Conservation (phyloP, 2,888 invertebrate genomes). For the Caenorhabditis parvicauda region DNA sequence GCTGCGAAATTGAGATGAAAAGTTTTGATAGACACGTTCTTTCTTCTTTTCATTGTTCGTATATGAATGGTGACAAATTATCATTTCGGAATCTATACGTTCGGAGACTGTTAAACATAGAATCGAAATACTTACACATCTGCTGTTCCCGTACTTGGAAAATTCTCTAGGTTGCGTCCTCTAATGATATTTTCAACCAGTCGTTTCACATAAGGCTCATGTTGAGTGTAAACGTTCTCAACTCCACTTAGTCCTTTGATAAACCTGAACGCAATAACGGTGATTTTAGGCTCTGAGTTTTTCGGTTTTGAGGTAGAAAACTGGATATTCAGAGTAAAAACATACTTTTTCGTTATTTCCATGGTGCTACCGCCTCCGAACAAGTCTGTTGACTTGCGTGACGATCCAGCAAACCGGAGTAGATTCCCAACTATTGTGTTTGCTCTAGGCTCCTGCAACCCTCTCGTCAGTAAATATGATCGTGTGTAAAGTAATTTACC, state of each 20-base stretch:
- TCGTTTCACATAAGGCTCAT: slow-evolving; percentile 79
- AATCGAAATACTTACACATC: slow-evolving; percentile 5
- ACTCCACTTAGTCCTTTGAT: slow-evolving; percentile 77
- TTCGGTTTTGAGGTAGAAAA: too few relatives aligned
- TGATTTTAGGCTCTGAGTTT: too few relatives aligned
- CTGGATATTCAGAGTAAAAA: too few relatives aligned
- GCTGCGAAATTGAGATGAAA: too few relatives aligned
- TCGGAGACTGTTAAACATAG: neutral
- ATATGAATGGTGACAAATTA: neutral
- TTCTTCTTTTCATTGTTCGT: too few relatives aligned
- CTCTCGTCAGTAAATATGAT: neutral
- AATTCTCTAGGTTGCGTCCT: slow-evolving; percentile 66
- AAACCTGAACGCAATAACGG: slow-evolving; percentile 28
- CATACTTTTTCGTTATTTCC: slow-evolving; percentile 83
- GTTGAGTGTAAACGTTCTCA: slow-evolving; percentile 98
- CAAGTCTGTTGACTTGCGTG: slow-evolving; percentile 77
- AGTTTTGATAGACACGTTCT: too few relatives aligned
- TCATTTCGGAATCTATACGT: neutral
- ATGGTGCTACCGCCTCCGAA: slow-evolving; percentile 80
- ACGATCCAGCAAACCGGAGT: slow-evolving; percentile 72
- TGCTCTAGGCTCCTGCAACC: slow-evolving; percentile 11
- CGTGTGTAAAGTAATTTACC: neutral
- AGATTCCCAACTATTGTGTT: slow-evolving; percentile 33
- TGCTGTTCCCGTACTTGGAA: slow-evolving; percentile 45
- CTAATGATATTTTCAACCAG: slow-evolving; percentile 85